Conservation (phyloP, 37 sponge, comb jelly and placozoan species). For the Petrosia ficiformis region DNA sequence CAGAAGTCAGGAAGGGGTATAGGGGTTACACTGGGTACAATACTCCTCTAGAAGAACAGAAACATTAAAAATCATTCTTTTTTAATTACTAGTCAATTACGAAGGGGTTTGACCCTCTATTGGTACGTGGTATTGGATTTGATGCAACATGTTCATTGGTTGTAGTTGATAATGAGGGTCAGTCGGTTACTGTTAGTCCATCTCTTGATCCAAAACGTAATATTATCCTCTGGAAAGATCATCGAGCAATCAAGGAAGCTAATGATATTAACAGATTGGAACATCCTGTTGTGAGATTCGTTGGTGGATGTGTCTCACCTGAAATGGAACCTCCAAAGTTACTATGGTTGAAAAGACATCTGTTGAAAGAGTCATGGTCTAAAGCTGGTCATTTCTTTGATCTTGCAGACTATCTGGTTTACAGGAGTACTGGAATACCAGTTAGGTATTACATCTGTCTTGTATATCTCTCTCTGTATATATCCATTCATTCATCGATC, state of each 20-base stretch:
- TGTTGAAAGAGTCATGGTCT: slow-evolving; percentile 60
- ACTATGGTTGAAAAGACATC: slow-evolving; percentile 79
- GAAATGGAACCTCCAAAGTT: slow-evolving; percentile 92
- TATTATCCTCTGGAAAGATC: slow-evolving; percentile 87
- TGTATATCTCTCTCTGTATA: not conserved
- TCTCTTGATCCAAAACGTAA: slow-evolving; percentile 36
- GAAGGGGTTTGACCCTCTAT: not conserved
- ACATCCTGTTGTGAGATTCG: slow-evolving; percentile 66
- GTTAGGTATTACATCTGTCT: slow-evolving; percentile 40
- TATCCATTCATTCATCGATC: no score
- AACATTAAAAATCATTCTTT: no score
- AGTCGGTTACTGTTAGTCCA: slow-evolving; percentile 65
- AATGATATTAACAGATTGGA: slow-evolving; percentile 48
- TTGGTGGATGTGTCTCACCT: slow-evolving; percentile 79
- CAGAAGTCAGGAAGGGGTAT: no score
- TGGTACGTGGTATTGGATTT: slow-evolving; percentile 77
- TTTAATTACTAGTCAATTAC: no score
- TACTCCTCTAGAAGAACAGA: no score
- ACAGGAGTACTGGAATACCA: slow-evolving; percentile 65
- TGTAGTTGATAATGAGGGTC: slow-evolving; percentile 43
- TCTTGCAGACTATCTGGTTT: slow-evolving; percentile 80
- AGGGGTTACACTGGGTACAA: no score
- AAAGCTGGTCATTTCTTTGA: slow-evolving; percentile 85
- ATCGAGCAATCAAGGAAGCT: slow-evolving; percentile 70
- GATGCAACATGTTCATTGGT: slow-evolving; percentile 84